Evolutionary conservation across 2,113 vertebrate species (phyloP).

Genomic region (Marmota monax): DNA sequence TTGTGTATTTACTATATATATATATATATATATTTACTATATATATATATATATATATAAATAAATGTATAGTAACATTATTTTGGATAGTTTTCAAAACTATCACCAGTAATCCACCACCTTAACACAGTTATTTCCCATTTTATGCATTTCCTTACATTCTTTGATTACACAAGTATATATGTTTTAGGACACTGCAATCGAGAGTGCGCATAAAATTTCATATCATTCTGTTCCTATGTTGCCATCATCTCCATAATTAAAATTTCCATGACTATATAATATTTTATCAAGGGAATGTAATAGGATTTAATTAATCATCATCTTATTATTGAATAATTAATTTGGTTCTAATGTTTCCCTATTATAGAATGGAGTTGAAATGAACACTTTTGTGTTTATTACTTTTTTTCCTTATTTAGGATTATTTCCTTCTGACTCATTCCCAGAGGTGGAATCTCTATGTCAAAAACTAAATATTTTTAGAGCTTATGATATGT

Average conservation of each 20-base stretch:
- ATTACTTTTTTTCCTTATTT: slow-evolving; percentile 20
- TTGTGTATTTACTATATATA: neutral
- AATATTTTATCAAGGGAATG: slow-evolving; percentile 66
- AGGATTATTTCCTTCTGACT: slow-evolving; percentile 11
- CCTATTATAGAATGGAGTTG: neutral
- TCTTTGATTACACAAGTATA: neutral
- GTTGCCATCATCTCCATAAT: slow-evolving; percentile 37
- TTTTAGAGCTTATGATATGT: neutral
- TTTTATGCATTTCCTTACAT: slow-evolving; percentile 2
- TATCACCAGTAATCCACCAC: neutral
- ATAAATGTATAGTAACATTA: neutral
- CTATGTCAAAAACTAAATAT: neutral
- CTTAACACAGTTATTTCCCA: neutral
- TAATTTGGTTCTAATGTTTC: slow-evolving; percentile 50
- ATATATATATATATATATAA: too few species aligned
- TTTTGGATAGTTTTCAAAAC: neutral
- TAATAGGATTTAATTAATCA: slow-evolving; percentile 60
- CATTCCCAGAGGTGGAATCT: slow-evolving; percentile 46
- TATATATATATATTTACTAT: neutral
- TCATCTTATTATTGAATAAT: neutral
- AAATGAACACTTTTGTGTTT: slow-evolving; percentile 51
- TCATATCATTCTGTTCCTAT: slow-evolving; percentile 35
- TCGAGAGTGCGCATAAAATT: slow-evolving; percentile 49
- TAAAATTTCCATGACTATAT: slow-evolving; percentile 56
- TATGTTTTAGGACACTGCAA: slow-evolving; percentile 47